These are phyloP conservation scores for Drosophila busckii DNA, from an alignment of 1,140 invertebrate genomes.

Conservation along the genomic window DNA sequence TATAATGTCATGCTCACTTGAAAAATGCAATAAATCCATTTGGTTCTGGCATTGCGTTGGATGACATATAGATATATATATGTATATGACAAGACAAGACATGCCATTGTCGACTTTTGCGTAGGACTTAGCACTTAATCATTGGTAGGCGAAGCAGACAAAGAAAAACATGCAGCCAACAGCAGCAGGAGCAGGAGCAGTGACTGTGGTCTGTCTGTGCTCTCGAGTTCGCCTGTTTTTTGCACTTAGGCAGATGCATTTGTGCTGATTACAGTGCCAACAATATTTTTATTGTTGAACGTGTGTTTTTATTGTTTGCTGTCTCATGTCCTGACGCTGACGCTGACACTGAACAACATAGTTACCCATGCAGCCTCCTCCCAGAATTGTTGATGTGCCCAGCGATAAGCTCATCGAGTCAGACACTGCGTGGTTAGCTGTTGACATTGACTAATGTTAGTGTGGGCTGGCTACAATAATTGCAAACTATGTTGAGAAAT, in stretches of 20 bases:
- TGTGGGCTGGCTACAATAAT: too few species aligned
- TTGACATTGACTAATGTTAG: too few species aligned
- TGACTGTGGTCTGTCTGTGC: background rate
- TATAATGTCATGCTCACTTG: constrained; percentile 9
- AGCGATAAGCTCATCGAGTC: constrained; percentile 37
- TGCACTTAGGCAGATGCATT: constrained; percentile 43
- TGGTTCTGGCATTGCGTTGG: constrained; percentile 16
- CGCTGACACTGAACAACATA: constrained; percentile 16
- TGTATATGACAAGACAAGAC: too few species aligned
- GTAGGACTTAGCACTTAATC: constrained; percentile 39
- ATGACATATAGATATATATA: constrained; percentile 14
- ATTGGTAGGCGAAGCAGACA: constrained; percentile 8
- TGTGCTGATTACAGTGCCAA: constrained; percentile 42
- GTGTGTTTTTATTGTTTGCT: constrained; percentile 18
- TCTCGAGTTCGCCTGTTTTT: constrained; percentile 18
- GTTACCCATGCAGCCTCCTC: too few species aligned
- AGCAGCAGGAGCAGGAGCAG: too few species aligned
- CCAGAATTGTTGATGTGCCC: constrained; percentile 37
- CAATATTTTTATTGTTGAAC: constrained; percentile 50
- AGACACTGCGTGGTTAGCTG: too few species aligned
- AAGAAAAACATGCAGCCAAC: constrained; percentile 1
- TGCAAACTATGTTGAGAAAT: too few species aligned
- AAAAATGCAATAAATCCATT: constrained; percentile 38
- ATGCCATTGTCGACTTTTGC: constrained; percentile 22
- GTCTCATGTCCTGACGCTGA: constrained; percentile 15